A percentile compares a stretch with the other conserved stretches of the same genome.
Conservation (phyloP, 2,797 vertebrate species). For the Pangasius krempfi region DNA sequence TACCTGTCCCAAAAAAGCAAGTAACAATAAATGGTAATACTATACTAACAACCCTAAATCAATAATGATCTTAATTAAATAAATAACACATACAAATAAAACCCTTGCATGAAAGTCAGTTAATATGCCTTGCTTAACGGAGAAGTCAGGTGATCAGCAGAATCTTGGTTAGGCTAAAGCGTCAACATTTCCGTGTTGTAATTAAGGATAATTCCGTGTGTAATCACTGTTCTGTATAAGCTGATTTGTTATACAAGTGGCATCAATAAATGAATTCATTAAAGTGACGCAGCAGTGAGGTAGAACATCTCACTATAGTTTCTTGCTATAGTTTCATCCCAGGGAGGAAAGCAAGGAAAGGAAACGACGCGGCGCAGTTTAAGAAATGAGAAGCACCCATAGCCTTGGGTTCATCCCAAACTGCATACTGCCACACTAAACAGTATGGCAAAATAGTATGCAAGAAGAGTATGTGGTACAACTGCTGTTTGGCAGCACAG, state of each 20-base stretch:
- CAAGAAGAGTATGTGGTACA: background rate
- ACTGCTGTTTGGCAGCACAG: background rate
- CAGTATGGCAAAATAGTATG: too few relatives aligned
- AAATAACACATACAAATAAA: background rate
- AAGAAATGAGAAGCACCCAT: background rate
- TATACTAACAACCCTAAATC: background rate
- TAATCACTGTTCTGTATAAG: background rate
- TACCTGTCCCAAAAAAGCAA: background rate
- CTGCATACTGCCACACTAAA: background rate
- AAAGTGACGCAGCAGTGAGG: background rate
- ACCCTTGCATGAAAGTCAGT: background rate
- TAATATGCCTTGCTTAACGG: background rate
- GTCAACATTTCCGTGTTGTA: background rate
- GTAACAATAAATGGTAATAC: background rate
- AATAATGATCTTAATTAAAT: background rate
- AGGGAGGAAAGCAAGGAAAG: background rate
- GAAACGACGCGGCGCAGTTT: background rate
- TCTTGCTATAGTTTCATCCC: background rate
- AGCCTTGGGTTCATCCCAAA: background rate
- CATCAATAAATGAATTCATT: background rate
- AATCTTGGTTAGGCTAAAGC: background rate
- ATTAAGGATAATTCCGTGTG: too few relatives aligned
- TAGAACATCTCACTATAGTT: background rate
- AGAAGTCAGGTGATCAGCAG: background rate
- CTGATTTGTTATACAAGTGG: background rate